Evolutionary conservation across 2,888 invertebrate species (phyloP), one percentile per base, ranked within the genome.

Genomic region (Brachypalpus laphriformis): DNA sequence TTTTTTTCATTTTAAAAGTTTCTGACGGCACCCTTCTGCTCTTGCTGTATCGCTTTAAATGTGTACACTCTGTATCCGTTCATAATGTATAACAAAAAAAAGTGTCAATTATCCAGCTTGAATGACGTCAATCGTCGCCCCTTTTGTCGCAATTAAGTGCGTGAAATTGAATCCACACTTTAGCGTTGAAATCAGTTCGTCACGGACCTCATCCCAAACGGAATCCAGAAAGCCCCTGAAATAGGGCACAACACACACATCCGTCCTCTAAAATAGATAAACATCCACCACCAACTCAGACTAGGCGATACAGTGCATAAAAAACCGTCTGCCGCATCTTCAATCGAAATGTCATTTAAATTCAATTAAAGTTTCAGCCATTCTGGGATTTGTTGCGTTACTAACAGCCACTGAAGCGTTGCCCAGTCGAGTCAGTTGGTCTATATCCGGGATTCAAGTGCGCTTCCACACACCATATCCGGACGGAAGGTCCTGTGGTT

Each of bases 331-430:
- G 74, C 37, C 70, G 63, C 80, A 78, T 80, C 80, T 80, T 85
- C 75, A 85, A 85, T 85, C 85, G 80, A 85, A 85, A 80, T 85
- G 80, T 75, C 80, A 85, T 85, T 85, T 85, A 76, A 85, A 81
- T 85, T 85, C 80, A 85, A 85, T 85, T 85, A 85, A 80, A 85
- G 75, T 85, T 85, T 76, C 75, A 85, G 65, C 75, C 65, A 75
- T 78, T 37, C 74, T 37, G 47, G 80, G 71, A 85, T 80, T 85
- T 75, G 71, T 81, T 70, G 80, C 80, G 75, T 65, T 74, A 42
- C 80, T 81, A 78, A 75, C 63, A 71, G 51, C 70, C 76, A 76
- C 76, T 65, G 76, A 82, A 71, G 70, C 75, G 31, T 75, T 74
- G 63, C 59, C 70, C 61, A 65, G 74, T 68, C 28, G 42, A 54